Evolutionary conservation across 2,888 invertebrate genomes (phyloP).

Genomic region (Acanthococcus lagerstroemiae): DNA sequence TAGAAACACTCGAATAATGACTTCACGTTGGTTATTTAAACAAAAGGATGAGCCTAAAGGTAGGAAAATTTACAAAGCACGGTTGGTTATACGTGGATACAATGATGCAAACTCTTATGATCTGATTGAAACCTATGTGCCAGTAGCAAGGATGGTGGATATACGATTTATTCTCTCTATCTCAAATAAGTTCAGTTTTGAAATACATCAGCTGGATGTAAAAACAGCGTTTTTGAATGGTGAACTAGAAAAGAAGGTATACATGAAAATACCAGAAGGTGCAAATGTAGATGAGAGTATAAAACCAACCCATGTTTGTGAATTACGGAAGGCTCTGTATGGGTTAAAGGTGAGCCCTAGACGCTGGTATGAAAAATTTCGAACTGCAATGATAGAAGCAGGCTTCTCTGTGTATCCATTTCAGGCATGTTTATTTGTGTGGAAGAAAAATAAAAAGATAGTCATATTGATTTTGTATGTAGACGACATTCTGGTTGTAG

Average conservation of each 20-base stretch:
- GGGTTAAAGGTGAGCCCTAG: neutral
- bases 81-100: neutral
- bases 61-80: neutral
- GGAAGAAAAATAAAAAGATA: neutral
- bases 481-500: neutral
- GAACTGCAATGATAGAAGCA: neutral
- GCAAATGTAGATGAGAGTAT: neutral
- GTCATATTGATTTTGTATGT: neutral
- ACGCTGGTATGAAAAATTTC: neutral
- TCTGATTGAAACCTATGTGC: conserved; percentile 3
- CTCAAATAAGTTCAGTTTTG: neutral
- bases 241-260: conserved; percentile 6
- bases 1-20: too few species aligned
- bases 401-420: neutral
- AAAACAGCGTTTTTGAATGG: conserved; percentile 21
- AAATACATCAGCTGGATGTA: conserved; percentile 3
- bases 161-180: neutral
- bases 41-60: neutral
- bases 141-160: neutral
- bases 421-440: neutral
- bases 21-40: conserved; percentile 4
- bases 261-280: conserved; percentile 8
- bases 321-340: neutral
- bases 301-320: neutral
- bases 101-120: neutral